Conservation (phyloP, 2,113 vertebrate species). For the Podilymbus podiceps region DNA sequence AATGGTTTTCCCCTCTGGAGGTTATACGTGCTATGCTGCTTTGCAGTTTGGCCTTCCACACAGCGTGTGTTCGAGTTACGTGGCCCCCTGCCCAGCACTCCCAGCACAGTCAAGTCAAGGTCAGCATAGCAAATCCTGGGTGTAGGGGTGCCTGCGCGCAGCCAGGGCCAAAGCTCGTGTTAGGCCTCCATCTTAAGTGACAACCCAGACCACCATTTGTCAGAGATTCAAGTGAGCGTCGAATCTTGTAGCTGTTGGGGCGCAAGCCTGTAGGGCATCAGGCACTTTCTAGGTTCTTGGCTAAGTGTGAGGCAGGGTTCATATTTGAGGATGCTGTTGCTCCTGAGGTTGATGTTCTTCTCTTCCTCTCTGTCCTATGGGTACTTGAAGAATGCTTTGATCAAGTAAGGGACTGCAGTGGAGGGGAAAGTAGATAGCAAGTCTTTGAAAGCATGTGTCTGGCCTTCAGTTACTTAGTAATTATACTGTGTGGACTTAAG, state of each 20-base stretch:
- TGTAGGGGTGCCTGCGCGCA: background rate
- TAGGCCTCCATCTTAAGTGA: fast-evolving
- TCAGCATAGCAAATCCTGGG: fast-evolving
- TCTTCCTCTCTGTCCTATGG: background rate
- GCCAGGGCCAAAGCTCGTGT: fast-evolving
- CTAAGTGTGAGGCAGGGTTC: background rate
- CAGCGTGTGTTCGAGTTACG: background rate
- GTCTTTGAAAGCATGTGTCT: background rate
- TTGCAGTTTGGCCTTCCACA: background rate
- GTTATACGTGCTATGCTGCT: background rate
- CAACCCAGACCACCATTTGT: fast-evolving
- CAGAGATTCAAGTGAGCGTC: background rate
- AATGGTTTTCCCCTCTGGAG: background rate
- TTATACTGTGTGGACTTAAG: background rate
- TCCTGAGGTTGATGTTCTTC: background rate
- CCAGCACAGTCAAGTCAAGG: fast-evolving
- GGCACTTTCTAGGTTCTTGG: background rate
- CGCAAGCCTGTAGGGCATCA: background rate
- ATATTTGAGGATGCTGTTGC: fast-evolving
- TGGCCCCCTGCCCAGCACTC: background rate
- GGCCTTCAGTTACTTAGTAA: background rate
- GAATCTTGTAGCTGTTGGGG: background rate
- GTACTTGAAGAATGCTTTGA: background rate
- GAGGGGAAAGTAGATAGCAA: background rate
- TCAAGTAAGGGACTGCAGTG: background rate